Conservation (phyloP, 1,140 invertebrate species). For the Lineus longissimus region DNA sequence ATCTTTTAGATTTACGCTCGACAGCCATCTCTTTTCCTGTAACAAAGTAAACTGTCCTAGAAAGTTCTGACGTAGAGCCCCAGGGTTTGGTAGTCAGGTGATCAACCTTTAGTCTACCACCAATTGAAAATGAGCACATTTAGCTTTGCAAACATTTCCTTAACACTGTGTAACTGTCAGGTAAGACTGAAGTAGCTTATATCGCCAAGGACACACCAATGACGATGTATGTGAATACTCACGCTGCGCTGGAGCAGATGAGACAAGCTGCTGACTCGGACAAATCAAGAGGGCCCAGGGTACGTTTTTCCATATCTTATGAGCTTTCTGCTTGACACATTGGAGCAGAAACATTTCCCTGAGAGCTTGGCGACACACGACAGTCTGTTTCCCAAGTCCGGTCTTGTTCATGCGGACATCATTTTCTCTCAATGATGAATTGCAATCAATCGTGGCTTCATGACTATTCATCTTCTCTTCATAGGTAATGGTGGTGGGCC, state of each 20-base stretch:
- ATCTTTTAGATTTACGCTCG: too few species aligned
- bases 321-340: not conserved
- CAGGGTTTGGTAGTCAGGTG: too few species aligned
- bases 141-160: too few species aligned
- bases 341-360: not conserved
- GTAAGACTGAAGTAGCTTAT: slow-evolving; percentile 88
- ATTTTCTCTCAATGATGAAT: too few species aligned
- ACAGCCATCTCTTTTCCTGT: too few species aligned
- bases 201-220: slow-evolving; percentile 94
- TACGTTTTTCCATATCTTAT: slow-evolving; percentile 16
- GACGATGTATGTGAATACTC: slow-evolving; percentile 91
- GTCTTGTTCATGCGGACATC: slow-evolving; percentile 6
- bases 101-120: too few species aligned
- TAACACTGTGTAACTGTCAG: slow-evolving; percentile 50
- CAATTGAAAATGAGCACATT: too few species aligned
- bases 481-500: slow-evolving; percentile 84
- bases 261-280: slow-evolving; percentile 72
- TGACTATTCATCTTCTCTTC: slow-evolving; percentile 7
- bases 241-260: slow-evolving; percentile 88
- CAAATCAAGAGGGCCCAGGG: slow-evolving; percentile 56
- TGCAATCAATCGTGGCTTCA: too few species aligned
- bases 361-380: not conserved
- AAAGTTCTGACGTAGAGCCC: too few species aligned
- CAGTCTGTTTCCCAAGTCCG: not conserved
- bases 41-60: too few species aligned